These are phyloP conservation scores for Quadroppia sp. DNA, from an alignment of 2,888 invertebrate species.

Conservation along the genomic window DNA sequence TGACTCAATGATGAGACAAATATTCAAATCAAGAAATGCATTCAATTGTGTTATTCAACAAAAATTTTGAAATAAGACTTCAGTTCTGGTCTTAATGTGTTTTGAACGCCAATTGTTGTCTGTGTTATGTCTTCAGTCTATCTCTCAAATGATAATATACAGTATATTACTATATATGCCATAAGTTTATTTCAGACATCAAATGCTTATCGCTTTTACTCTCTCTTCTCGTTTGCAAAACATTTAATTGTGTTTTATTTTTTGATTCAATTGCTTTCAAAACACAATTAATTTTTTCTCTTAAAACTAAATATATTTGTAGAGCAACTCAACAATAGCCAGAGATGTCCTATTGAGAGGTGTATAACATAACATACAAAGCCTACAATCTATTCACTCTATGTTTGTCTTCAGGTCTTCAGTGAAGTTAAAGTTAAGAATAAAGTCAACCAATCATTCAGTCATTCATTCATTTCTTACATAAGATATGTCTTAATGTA, in stretches of 20 bases:
- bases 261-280: background rate
- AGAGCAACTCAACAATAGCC: background rate
- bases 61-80: background rate
- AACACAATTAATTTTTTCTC: slow-evolving; percentile 18
- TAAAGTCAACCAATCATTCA: too few relatives aligned
- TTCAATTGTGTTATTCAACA: background rate
- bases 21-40: background rate
- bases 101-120: background rate
- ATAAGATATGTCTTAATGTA: too few relatives aligned
- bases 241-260: background rate
- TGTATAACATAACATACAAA: background rate
- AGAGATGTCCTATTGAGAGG: background rate
- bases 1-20: slow-evolving; percentile 7
- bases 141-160: slow-evolving; percentile 14
- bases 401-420: too few relatives aligned
- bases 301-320: slow-evolving; percentile 18
- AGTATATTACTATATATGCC: too few relatives aligned
- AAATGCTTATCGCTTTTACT: background rate
- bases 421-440: too few relatives aligned
- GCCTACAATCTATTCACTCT: too few relatives aligned
- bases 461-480: too few relatives aligned
- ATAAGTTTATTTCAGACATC: slow-evolving; percentile 5
- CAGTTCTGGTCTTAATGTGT: background rate
- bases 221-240: background rate
- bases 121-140: background rate